Evolutionary conservation across 37 sponge, comb jelly and placozoan species (phyloP).

Genomic region (Ephydatia muelleri): DNA sequence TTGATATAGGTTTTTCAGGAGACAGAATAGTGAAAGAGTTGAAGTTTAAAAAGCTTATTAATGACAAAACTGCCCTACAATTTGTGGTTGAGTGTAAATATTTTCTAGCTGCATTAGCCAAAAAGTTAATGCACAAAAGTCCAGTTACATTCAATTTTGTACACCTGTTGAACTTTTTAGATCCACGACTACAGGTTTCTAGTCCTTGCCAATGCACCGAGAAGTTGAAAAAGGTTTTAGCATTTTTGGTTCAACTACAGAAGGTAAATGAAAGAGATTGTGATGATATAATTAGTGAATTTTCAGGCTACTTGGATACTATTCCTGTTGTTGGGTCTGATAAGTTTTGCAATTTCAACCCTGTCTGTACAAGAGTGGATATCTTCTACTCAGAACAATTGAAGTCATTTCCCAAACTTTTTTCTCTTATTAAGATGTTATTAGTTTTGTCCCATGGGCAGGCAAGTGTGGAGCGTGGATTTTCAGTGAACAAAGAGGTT

Average conservation of each 20-base stretch:
- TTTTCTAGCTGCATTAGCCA: not conserved
- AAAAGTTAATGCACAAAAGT: not conserved
- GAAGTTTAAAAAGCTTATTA: not conserved
- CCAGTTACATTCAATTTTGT: not conserved
- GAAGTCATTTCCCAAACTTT: too few species aligned
- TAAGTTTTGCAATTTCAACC: too few species aligned
- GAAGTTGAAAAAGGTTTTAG: not conserved
- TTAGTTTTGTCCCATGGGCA: too few species aligned
- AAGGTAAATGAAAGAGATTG: not conserved
- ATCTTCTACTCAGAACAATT: too few species aligned
- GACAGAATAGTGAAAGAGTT: not conserved
- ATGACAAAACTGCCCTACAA: not conserved
- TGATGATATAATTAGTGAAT: slow-evolving; percentile 1
- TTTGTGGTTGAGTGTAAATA: not conserved
- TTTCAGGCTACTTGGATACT: slow-evolving; percentile 1
- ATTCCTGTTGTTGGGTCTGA: not conserved
- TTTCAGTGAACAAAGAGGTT: too few species aligned
- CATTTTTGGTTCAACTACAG: not conserved
- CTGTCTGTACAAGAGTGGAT: too few species aligned
- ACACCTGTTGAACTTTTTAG: not conserved
- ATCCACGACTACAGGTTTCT: not conserved
- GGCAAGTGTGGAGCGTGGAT: too few species aligned
- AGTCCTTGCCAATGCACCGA: not conserved
- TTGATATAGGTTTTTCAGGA: not conserved
- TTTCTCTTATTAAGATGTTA: too few species aligned